phyloP scores from a whole-genome alignment of 2,113 vertebrate species.

The Vulpes vulpes region DNA sequence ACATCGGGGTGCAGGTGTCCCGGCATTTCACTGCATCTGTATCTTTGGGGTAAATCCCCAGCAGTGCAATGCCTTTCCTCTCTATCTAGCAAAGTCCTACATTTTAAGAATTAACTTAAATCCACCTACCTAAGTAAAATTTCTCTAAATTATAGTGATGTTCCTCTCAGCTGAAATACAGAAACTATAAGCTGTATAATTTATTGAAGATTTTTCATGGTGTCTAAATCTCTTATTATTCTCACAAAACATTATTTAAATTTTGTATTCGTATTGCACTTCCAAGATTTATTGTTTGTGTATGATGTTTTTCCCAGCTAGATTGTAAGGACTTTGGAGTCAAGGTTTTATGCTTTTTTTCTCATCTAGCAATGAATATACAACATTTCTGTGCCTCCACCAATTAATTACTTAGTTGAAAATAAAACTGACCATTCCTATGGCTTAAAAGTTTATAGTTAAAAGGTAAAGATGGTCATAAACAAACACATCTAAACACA shows the following conservation, averaged over 20 bases:
- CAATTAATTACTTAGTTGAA: background rate
- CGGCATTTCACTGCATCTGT: too few relatives aligned
- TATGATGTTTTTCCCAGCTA: background rate
- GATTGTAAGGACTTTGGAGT: background rate
- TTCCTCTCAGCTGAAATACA: background rate
- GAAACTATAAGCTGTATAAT: background rate
- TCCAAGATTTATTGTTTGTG: background rate
- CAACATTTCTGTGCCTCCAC: background rate
- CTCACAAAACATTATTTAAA: background rate
- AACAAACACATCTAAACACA: background rate
- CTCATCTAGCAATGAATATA: background rate
- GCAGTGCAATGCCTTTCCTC: background rate
- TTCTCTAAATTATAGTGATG: background rate
- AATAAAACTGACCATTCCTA: background rate
- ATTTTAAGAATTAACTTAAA: slow-evolving; percentile 22
- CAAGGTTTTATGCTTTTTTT: background rate
- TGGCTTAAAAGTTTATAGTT: background rate
- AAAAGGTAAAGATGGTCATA: background rate
- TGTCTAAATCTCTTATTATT: background rate
- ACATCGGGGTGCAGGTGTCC: too few relatives aligned
- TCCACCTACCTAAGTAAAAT: background rate
- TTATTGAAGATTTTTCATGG: background rate
- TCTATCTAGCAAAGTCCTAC: background rate
- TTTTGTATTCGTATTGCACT: background rate
- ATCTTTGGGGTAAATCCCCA: too few relatives aligned